Evolutionary conservation across 2,797 vertebrate species (phyloP).

Genomic region (Bryconaethiops microstoma): DNA sequence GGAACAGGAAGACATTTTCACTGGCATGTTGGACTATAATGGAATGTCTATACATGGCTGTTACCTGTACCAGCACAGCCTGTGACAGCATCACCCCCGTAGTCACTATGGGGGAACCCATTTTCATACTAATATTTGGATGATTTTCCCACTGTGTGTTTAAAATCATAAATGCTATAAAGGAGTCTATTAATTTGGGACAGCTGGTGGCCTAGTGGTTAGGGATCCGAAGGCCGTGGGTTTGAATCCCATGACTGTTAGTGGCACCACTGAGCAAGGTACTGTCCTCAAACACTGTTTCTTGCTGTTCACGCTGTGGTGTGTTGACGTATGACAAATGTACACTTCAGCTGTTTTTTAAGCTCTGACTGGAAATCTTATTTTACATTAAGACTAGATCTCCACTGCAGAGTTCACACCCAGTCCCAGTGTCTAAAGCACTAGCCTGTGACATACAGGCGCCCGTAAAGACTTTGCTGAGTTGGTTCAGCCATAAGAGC

Average conservation of each 20-base stretch:
- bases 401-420: background rate
- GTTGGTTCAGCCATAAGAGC: background rate
- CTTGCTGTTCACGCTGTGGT: no score
- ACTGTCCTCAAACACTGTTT: no score
- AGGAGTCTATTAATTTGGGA: no score
- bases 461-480: background rate
- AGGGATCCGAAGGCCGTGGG: no score
- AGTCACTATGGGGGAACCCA: background rate
- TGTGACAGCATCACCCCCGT: no score
- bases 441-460: background rate
- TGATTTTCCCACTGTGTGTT: background rate
- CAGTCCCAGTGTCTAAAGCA: background rate
- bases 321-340: no score
- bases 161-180: no score
- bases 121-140: background rate
- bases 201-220: no score
- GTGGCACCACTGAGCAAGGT: no score
- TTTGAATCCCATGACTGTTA: no score
- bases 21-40: background rate
- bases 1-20: constrained; percentile 6
- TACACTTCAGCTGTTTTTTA: background rate
- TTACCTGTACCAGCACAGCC: background rate
- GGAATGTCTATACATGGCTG: background rate
- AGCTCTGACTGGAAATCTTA: background rate
- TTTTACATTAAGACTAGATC: background rate